Base-by-base conservation (phyloP, 2,113 vertebrate species). In the Lota lota region DNA sequence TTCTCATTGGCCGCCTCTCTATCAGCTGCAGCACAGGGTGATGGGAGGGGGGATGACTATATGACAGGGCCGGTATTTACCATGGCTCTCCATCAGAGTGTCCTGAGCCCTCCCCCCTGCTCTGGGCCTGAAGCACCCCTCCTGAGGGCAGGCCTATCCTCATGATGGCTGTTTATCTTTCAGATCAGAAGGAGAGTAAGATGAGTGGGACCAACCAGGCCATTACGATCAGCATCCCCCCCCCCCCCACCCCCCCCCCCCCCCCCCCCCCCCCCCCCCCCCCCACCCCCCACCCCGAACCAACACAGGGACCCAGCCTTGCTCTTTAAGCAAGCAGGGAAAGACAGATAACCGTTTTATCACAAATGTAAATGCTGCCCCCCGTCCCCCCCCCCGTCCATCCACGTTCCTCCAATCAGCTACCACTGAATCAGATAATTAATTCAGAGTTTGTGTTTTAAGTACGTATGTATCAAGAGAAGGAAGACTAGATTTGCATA, bases 21-120 rank as follows among this genome's bases (percentile, higher is more conserved):
- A 64, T 73, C 61, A 70, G 69, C 74, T 61, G 68, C 72, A 56
- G 72, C 64, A 69, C 64, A 67, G 75, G 70, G 72, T 10, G 4
- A 6, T 21, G 11, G 21, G 47, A 65, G 20, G 21, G 22, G 14
- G 20, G 59, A 16, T 22, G 2, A 24, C 19, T 59, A 11, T 20
- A 11, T 21, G 21, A 59, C n/a, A 59, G 11, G 22, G 22, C 2
- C 11, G 15, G 69, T 78, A 81, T 88, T 84, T 77, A 74, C 76
- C 73, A 73, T 24, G 64, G 65, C 75, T 80, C 62, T 79, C 72
- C 68, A 64, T 77, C 72, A 76, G 61, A 59, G 78, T 59, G 72
- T 83, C 82, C 78, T 76, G 70, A 79, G 79, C 77, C 77, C 66
- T 68, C 70, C 72, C 78, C 73, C 84, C 76, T 69, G n/a, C 79